phyloP scores from a whole-genome alignment of 2,888 invertebrate species.

The Hypomecis atomaria region DNA sequence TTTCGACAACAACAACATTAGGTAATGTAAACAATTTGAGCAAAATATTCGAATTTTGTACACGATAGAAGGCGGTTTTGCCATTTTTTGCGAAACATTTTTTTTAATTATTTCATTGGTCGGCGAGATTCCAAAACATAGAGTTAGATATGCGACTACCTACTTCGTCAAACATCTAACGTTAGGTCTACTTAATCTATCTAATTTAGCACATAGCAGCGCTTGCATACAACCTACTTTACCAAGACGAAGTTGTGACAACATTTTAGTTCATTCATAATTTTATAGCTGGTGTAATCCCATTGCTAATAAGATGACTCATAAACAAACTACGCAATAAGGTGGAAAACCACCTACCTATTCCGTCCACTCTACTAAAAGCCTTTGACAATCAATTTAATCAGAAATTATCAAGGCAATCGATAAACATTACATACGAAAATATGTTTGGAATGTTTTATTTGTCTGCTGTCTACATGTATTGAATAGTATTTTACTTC shows the following conservation, averaged over 20 bases:
- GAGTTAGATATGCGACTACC: no score
- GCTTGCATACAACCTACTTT: not conserved
- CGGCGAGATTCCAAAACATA: no score
- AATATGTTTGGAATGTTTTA: not conserved
- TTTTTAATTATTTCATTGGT: no score
- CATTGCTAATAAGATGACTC: constrained; percentile 15
- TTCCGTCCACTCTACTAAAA: not conserved
- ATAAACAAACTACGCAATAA: constrained; percentile 9
- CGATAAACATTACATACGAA: not conserved
- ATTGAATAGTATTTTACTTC: constrained; percentile 20
- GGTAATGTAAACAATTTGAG: no score
- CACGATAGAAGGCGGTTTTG: no score
- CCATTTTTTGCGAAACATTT: no score
- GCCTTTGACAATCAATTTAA: not conserved
- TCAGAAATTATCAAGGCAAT: not conserved
- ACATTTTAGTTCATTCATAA: constrained; percentile 11
- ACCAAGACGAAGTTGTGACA: constrained; percentile 2
- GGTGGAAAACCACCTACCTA: not conserved
- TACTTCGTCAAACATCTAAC: no score
- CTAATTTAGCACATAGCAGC: not conserved
- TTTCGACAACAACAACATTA: no score
- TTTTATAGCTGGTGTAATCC: constrained; percentile 14
- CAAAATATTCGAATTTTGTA: no score
- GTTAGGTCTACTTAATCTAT: not conserved
- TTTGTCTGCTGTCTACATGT: constrained; percentile 10